Evolutionary conservation across 1,140 invertebrate genomes (phyloP), one percentile per base, ranked within the genome.

Genomic region (Pararge aegeria): DNA sequence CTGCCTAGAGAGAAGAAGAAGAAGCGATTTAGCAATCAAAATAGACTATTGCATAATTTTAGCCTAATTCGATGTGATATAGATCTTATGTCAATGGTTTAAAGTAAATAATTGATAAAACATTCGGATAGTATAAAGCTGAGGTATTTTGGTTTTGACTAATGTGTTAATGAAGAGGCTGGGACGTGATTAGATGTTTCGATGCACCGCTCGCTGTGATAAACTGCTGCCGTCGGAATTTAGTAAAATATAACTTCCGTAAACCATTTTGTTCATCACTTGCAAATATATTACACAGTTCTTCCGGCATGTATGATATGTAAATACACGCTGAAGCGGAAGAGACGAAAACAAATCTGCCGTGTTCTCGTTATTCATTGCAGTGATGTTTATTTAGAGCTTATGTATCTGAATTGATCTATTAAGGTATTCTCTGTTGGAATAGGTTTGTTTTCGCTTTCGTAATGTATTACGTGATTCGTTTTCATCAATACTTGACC

Each of bases 331-430:
- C 64, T 70, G 61, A 77, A 75, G 70, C 73, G 75, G 74, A 82
- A 81, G 69, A 62, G 80, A 81, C 75, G 75, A 75, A 83, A 85
- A 83, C 73, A 81, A 83, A 83, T 85, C 75, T 74, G 70, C 15
- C 49, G 59, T 61, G 50, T 73, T 59, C 69, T 63, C 60, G 66
- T 68, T 76, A 71, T 73, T 53, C 71, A 40, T 60, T 60, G 48
- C 56, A 29, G 46, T 55, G 50, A 68, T 70, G 67, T 70, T 66
- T 64, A 64, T 64, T 64, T 51, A 59, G 49, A 58, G 44, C 30
- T 57, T 52, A 21, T 44, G 38, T 48, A 51, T 63, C 19, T 44
- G 54, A 46, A 56, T 48, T 46, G 42, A 55, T 56, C 44, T 44
- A 5, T 20, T 10, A 3, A 15, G 12, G 19, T 44, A 44, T 44